Conservation (phyloP, 1,140 invertebrate species). For the Mactra quadrangularis region DNA sequence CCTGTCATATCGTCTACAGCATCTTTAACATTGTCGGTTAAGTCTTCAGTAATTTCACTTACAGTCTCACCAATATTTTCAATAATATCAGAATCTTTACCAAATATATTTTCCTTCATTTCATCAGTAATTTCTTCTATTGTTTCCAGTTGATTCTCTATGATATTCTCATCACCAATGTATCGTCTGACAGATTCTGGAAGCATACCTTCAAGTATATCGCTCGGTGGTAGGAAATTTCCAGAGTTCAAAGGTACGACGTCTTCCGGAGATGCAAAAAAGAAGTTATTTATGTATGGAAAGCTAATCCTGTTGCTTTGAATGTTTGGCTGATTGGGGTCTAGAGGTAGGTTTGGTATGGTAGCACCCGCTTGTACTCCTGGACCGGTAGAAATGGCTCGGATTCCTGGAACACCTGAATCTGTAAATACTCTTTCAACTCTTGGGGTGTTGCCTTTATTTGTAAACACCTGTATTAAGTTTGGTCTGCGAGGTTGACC, state of each 20-base stretch:
- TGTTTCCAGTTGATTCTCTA: background rate
- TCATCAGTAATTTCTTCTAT: background rate
- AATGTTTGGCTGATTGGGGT: background rate
- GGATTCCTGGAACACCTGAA: background rate
- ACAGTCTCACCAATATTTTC: constrained; percentile 1
- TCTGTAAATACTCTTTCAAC: too few relatives aligned
- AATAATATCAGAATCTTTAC: background rate
- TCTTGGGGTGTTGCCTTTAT: too few relatives aligned
- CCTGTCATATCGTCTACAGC: background rate
- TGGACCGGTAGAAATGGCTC: background rate
- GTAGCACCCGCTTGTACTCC: background rate
- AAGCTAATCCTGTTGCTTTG: background rate
- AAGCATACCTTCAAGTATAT: background rate
- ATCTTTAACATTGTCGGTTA: background rate
- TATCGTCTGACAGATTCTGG: background rate
- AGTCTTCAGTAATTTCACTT: constrained; percentile 1
- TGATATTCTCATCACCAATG: background rate
- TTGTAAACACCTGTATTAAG: too few relatives aligned
- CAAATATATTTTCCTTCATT: background rate
- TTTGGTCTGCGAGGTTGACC: too few relatives aligned
- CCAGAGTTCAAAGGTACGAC: background rate
- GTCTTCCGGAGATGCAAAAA: constrained; percentile 28
- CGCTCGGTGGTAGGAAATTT: background rate
- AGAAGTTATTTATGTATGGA: constrained; percentile 25
- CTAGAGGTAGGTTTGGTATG: background rate